phyloP scores from a whole-genome alignment of 2,113 vertebrate species.

The Pedetes capensis region DNA sequence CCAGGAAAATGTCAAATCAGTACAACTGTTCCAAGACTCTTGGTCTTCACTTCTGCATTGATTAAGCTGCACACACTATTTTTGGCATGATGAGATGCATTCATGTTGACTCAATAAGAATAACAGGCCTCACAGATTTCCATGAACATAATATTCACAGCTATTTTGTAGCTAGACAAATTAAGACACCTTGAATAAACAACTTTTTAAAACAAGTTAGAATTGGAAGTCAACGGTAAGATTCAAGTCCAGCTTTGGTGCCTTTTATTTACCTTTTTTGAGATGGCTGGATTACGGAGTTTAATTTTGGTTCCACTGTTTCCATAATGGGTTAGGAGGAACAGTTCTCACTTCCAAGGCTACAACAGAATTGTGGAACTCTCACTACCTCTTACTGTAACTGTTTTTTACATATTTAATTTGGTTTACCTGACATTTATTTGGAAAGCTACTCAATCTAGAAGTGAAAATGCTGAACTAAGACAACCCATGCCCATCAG shows the following conservation, averaged over 20 bases:
- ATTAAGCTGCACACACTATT: not conserved
- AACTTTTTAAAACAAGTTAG: slow-evolving; percentile 33
- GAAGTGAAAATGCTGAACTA: not conserved
- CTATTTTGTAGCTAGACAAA: not conserved
- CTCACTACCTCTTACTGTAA: not conserved
- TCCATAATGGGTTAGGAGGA: not conserved
- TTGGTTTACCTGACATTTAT: not conserved
- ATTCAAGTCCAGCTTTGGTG: not conserved
- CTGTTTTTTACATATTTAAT: not conserved
- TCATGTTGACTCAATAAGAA: slow-evolving; percentile 24
- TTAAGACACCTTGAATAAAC: slow-evolving; percentile 22
- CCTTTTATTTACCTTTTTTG: slow-evolving; percentile 1
- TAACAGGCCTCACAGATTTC: not conserved
- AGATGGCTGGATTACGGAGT: not conserved
- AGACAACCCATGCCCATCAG: not conserved
- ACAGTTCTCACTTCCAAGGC: slow-evolving; percentile 29
- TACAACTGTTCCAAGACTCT: not conserved
- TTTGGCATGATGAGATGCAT: not conserved
- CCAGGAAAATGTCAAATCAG: slow-evolving; percentile 54
- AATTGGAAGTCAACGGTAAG: not conserved
- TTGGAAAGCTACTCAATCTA: not conserved
- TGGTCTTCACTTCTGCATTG: slow-evolving; percentile 1
- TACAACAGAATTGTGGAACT: not conserved
- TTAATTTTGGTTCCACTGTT: slow-evolving; percentile 27
- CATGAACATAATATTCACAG: not conserved